These are phyloP conservation scores for Theretra japonica DNA, from an alignment of 2,888 invertebrate genomes.

Conservation along the genomic window DNA sequence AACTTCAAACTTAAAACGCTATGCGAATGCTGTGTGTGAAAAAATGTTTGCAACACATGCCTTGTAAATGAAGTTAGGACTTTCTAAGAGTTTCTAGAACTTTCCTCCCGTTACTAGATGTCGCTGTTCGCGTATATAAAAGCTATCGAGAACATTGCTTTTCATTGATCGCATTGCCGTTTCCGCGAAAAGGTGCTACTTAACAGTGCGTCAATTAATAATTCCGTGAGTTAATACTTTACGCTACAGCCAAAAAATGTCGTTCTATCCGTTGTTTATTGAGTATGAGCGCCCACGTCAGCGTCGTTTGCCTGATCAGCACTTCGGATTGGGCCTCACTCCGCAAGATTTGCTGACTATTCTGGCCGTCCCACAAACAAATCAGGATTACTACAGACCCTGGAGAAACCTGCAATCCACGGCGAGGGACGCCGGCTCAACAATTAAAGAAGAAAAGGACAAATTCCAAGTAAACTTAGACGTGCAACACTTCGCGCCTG, in stretches of 20 bases:
- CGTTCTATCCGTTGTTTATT: constrained; percentile 68
- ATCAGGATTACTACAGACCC: constrained; percentile 68
- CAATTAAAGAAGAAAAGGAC: constrained; percentile 78
- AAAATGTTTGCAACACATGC: constrained; percentile 51
- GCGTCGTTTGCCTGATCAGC: constrained; percentile 57
- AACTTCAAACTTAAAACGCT: neutral
- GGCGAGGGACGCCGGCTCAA: constrained; percentile 73
- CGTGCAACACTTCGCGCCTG: constrained; percentile 89
- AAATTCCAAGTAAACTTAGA: constrained; percentile 88
- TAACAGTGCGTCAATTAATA: neutral
- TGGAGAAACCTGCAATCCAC: constrained; percentile 86
- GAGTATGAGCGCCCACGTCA: constrained; percentile 57
- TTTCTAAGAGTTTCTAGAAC: constrained; percentile 55
- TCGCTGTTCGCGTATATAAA: constrained; percentile 51
- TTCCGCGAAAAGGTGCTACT: neutral
- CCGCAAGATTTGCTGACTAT: constrained; percentile 65
- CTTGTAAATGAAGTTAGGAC: constrained; percentile 30
- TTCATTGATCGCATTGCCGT: neutral
- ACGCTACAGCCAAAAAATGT: constrained; percentile 61
- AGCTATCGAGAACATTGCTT: neutral
- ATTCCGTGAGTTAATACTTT: constrained; percentile 28
- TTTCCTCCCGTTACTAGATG: constrained; percentile 58
- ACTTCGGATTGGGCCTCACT: constrained; percentile 65
- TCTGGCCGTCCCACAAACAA: constrained; percentile 56
- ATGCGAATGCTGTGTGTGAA: neutral